Evolutionary conservation across 64 coral and sea anemone genomes (phyloP).

Genomic region (Cladopsammia gracilis): DNA sequence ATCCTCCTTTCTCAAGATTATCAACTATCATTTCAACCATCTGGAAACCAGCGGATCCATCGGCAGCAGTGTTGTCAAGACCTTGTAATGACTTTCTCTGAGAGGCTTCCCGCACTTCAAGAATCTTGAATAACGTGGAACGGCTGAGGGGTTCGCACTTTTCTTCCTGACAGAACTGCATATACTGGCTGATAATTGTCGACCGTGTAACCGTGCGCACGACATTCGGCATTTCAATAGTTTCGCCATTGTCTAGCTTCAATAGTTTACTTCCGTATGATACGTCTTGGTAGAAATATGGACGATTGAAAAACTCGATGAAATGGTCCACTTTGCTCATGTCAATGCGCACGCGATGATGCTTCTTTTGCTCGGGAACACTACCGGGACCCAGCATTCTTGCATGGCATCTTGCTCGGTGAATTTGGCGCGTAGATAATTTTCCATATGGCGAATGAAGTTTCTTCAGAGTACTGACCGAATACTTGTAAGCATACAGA

Average conservation of each 20-base stretch:
- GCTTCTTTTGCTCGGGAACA: too few species aligned
- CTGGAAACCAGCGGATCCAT: constrained; percentile 57
- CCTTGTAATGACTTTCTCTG: constrained; percentile 62
- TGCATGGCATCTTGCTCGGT: constrained; percentile 28
- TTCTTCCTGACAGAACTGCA: constrained; percentile 56
- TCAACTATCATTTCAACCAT: constrained; percentile 19
- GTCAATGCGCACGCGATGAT: constrained; percentile 25
- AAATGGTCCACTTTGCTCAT: constrained; percentile 52
- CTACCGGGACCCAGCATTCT: constrained; percentile 14
- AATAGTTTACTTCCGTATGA: constrained; percentile 42
- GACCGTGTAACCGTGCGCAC: constrained; percentile 19
- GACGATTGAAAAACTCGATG: constrained; percentile 32
- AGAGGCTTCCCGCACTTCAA: too few species aligned
- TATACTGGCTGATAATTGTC: constrained; percentile 30
- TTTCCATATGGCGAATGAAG: constrained; percentile 33
- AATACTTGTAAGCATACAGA: too few species aligned
- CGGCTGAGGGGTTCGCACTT: constrained; percentile 41
- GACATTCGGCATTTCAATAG: constrained; percentile 40
- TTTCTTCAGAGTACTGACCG: too few species aligned
- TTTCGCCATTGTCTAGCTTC: constrained; percentile 45
- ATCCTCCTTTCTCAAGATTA: constrained; percentile 41
- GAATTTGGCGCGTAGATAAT: constrained; percentile 27
- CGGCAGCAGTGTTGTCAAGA: constrained; percentile 67
- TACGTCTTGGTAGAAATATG: constrained; percentile 48
- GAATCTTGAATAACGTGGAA: constrained; percentile 52